Conservation (phyloP, 1,140 invertebrate species). For the Nylanderia fulva region DNA sequence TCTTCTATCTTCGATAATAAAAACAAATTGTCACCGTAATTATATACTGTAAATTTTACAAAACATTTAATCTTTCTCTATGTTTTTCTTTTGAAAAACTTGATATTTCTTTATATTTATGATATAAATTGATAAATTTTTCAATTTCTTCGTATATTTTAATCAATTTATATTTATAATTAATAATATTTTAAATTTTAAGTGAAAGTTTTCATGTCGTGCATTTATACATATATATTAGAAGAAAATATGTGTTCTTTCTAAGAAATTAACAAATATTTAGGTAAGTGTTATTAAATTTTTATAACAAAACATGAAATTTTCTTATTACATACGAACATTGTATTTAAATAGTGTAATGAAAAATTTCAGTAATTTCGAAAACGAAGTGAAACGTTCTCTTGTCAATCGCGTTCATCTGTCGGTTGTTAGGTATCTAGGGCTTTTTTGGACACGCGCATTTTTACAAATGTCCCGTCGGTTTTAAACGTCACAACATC, state of each 20-base stretch:
- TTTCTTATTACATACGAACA: not conserved
- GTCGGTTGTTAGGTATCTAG: conserved; percentile 77
- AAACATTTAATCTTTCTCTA: not conserved
- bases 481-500: conserved; percentile 69
- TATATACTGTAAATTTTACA: not conserved
- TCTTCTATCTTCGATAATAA: not conserved
- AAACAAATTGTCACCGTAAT: not conserved
- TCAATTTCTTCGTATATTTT: not conserved
- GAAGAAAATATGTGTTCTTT: not conserved
- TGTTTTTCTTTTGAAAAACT: not conserved
- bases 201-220: not conserved
- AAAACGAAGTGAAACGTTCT: conserved; percentile 1
- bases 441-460: conserved; percentile 56
- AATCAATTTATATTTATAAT: too few relatives aligned
- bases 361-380: not conserved
- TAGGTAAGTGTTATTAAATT: not conserved
- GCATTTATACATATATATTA: not conserved
- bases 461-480: conserved; percentile 72
- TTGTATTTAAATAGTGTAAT: not conserved
- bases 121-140: not conserved
- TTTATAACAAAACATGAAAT: not conserved
- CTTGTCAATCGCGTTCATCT: conserved; percentile 56
- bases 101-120: not conserved
- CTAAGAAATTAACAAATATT: not conserved
- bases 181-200: not conserved